phyloP scores from a whole-genome alignment of 2,113 vertebrate genomes.

The Silurus asotus region DNA sequence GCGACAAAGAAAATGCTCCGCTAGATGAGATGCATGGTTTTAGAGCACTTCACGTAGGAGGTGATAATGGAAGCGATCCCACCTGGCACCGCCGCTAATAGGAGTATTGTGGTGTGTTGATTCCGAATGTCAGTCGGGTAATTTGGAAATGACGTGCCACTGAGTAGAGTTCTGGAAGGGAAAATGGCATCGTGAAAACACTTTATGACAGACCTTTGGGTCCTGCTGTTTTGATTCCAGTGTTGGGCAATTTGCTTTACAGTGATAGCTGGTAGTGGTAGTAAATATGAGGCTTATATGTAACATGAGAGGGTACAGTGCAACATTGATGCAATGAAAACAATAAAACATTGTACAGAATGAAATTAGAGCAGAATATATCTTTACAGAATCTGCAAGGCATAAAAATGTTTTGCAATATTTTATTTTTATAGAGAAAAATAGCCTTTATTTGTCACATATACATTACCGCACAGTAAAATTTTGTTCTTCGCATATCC shows the following conservation, averaged over 20 bases:
- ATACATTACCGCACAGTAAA: too few species aligned
- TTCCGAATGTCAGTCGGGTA: constrained; percentile 2
- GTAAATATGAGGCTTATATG: background rate
- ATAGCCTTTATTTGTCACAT: too few species aligned
- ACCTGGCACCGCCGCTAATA: constrained; percentile 11
- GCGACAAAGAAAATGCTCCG: background rate
- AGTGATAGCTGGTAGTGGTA: background rate
- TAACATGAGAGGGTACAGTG: background rate
- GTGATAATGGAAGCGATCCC: constrained; percentile 6
- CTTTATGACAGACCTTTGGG: background rate
- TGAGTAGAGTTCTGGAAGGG: background rate
- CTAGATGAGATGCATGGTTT: constrained; percentile 12
- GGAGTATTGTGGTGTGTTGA: background rate
- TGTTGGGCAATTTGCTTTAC: background rate
- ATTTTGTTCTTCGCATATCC: too few species aligned
- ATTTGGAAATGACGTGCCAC: background rate
- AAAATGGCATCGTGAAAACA: background rate
- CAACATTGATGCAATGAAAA: too few species aligned
- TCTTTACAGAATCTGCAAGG: too few species aligned
- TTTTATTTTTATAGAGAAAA: too few species aligned
- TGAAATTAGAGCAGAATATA: too few species aligned
- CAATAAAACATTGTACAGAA: too few species aligned
- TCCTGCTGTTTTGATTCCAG: background rate
- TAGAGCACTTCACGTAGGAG: constrained; percentile 17
- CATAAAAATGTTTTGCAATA: too few species aligned